These are phyloP conservation scores for Agriopis marginaria DNA, from an alignment of 2,888 invertebrate genomes.

Conservation along the genomic window DNA sequence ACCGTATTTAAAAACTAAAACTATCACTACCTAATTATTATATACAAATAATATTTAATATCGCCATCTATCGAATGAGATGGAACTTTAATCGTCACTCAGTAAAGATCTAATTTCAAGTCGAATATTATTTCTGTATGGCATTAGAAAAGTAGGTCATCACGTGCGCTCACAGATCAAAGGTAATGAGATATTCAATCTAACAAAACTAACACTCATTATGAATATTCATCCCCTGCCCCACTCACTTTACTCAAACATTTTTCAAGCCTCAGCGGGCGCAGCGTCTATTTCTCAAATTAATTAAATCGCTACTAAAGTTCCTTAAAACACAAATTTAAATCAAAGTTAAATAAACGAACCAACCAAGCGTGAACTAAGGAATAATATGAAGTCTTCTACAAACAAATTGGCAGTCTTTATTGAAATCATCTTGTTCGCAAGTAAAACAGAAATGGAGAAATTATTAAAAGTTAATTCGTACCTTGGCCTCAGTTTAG, in stretches of 20 bases:
- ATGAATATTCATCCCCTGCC: constrained; percentile 11
- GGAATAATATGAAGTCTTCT: constrained; percentile 56
- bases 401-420: constrained; percentile 57
- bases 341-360: constrained; percentile 51
- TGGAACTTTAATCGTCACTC: no score
- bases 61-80: no score
- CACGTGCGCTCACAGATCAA: background rate
- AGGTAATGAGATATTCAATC: background rate
- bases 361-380: constrained; percentile 49
- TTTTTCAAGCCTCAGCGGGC: constrained; percentile 34
- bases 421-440: constrained; percentile 63
- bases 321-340: constrained; percentile 47
- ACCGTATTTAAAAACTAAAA: no score
- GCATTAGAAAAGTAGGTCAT: no score
- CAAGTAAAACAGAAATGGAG: constrained; percentile 58
- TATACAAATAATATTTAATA: no score
- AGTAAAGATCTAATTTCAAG: no score
- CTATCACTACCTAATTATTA: no score
- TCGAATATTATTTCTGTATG: no score
- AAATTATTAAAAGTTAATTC: constrained; percentile 59
- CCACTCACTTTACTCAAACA: constrained; percentile 5
- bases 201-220: constrained; percentile 4
- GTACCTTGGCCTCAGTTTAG: constrained; percentile 31
- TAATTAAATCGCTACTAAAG: constrained; percentile 46
- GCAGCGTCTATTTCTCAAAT: constrained; percentile 35